These are phyloP conservation scores for Porites australiensis DNA, from an alignment of 64 coral and sea anemone genomes.

Conservation along the genomic window DNA sequence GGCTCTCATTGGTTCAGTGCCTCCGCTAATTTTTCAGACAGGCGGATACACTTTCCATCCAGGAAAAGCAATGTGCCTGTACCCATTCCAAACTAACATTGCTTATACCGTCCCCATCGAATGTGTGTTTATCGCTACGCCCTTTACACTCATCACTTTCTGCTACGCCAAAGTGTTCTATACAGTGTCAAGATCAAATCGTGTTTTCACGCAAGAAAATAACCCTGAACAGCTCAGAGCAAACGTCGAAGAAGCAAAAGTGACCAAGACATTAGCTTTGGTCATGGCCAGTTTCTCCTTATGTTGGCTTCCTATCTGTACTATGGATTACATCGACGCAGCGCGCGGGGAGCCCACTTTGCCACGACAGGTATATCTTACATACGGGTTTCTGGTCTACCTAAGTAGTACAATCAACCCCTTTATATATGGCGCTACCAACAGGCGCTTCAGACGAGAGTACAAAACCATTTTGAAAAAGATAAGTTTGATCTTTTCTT, in stretches of 20 bases:
- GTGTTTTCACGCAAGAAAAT: constrained; percentile 33
- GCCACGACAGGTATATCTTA: constrained; percentile 60
- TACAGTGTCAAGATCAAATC: constrained; percentile 18
- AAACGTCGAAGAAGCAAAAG: constrained; percentile 67
- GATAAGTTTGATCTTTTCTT: no score
- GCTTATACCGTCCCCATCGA: constrained; percentile 51
- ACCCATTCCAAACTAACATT: constrained; percentile 37
- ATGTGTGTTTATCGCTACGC: constrained; percentile 31
- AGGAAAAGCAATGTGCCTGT: constrained; percentile 66
- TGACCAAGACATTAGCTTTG: constrained; percentile 62
- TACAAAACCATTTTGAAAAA: constrained; percentile 17
- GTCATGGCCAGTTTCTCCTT: constrained; percentile 51
- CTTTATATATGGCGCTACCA: constrained; percentile 64
- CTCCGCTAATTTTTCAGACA: constrained; percentile 31
- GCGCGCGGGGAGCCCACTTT: constrained; percentile 37
- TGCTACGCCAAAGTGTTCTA: constrained; percentile 62
- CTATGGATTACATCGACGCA: constrained; percentile 59
- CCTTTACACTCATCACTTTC: constrained; percentile 32
- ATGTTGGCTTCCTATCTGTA: constrained; percentile 69
- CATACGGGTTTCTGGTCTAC: constrained; percentile 55
- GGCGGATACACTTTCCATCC: constrained; percentile 50
- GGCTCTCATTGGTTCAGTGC: constrained; percentile 37
- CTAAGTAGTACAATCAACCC: constrained; percentile 72
- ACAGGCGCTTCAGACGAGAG: constrained; percentile 69
- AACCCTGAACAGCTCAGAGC: constrained; percentile 1